phyloP scores from a whole-genome alignment of 2,888 invertebrate genomes.

The Phyllotreta striolata region DNA sequence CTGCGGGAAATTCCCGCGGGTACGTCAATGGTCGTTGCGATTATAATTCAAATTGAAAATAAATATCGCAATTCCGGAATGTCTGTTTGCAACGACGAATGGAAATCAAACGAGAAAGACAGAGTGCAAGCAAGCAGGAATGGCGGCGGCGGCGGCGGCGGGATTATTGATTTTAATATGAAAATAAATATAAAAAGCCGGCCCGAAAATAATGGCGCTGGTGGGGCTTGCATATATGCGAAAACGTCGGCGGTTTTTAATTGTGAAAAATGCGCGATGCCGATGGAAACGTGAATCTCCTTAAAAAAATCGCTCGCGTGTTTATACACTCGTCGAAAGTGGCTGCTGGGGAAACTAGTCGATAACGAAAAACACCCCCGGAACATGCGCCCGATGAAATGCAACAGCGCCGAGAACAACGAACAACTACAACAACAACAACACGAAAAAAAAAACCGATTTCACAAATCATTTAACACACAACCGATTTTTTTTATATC shows the following conservation, averaged over 20 bases:
- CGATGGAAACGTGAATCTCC: slow-evolving; percentile 34
- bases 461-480: slow-evolving; percentile 41
- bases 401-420: too few relatives aligned
- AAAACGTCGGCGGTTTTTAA: slow-evolving; percentile 36
- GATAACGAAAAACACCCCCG: slow-evolving; percentile 48
- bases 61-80: slow-evolving; percentile 25
- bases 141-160: slow-evolving; percentile 32
- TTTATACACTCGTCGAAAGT: slow-evolving; percentile 45
- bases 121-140: slow-evolving; percentile 26
- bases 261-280: slow-evolving; percentile 39
- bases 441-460: slow-evolving; percentile 55
- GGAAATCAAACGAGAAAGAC: slow-evolving; percentile 32
- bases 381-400: slow-evolving; percentile 43
- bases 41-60: slow-evolving; percentile 31
- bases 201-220: slow-evolving; percentile 37
- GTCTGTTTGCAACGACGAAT: slow-evolving; percentile 30
- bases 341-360: slow-evolving; percentile 45
- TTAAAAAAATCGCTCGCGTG: slow-evolving; percentile 41
- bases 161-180: slow-evolving; percentile 42
- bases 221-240: slow-evolving; percentile 30
- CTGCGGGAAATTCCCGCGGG: neutral
- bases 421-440: slow-evolving; percentile 42
- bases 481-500: slow-evolving; percentile 9
- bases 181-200: slow-evolving; percentile 40
- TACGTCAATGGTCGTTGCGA: slow-evolving; percentile 25